Percentiles rank a stretch among this genome's conserved stretches.
Conservation (phyloP, 2,888 invertebrate genomes). For the Crematogaster levior region DNA sequence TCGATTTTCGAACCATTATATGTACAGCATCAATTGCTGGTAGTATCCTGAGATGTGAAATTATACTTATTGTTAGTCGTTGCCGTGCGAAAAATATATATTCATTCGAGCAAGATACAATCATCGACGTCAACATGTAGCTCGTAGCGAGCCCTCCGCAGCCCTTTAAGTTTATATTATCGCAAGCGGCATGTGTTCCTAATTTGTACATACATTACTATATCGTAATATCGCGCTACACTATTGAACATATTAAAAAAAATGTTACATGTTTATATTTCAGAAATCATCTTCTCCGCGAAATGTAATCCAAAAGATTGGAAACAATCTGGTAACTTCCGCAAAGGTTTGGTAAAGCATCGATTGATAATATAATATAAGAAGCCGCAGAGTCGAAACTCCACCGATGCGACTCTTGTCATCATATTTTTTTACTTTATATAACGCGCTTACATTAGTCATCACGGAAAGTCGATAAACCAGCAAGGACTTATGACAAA, state of each 20-base stretch:
- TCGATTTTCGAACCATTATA: constrained; percentile 25
- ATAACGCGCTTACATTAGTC: constrained; percentile 7
- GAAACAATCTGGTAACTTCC: not conserved
- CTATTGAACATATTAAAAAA: constrained; percentile 51
- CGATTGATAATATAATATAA: not conserved
- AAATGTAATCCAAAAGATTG: constrained; percentile 3
- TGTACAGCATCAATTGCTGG: not conserved
- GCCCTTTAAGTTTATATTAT: constrained; percentile 53
- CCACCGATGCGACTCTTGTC: not conserved
- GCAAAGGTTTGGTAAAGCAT: constrained; percentile 4
- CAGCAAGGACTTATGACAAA: not conserved
- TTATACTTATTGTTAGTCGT: constrained; percentile 50
- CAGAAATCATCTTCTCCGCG: constrained; percentile 6
- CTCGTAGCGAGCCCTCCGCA: not conserved
- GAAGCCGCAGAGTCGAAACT: not conserved
- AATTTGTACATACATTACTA: constrained; percentile 67
- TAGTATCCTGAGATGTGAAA: constrained; percentile 72
- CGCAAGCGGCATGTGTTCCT: constrained; percentile 59
- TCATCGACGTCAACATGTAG: not conserved
- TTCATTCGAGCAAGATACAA: constrained; percentile 1
- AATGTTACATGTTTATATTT: constrained; percentile 21
- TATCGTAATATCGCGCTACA: constrained; percentile 48
- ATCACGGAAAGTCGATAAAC: constrained; percentile 4
- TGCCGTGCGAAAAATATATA: constrained; percentile 3
- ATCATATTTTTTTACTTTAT: not conserved